Evolutionary conservation across 2,888 invertebrate genomes (phyloP).

Genomic region (Azorinus chamasolen): DNA sequence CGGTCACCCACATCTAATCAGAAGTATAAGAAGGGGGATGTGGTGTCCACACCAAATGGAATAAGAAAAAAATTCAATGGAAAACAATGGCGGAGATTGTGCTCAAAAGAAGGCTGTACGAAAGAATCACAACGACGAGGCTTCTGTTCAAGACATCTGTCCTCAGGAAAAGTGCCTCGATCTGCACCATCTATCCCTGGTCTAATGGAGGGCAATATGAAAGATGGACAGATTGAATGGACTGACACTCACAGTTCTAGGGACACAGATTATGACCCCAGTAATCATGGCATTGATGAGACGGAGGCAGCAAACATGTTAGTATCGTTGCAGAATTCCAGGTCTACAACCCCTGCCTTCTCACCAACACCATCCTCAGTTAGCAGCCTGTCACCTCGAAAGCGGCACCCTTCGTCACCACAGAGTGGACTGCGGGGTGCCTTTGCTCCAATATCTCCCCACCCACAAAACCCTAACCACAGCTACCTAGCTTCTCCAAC

Average conservation of each 20-base stretch:
- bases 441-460: constrained; percentile 93
- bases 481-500: constrained; percentile 79
- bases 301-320: constrained; percentile 99
- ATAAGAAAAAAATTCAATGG: constrained; percentile 99
- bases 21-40: constrained; percentile 94
- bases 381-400: constrained; percentile 55
- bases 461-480: constrained; percentile 79
- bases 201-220: constrained; percentile 83
- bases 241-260: constrained; percentile 93
- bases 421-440: constrained; percentile 91
- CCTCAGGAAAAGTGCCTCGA: constrained; percentile 90
- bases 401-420: constrained; percentile 80
- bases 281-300: constrained; percentile 89
- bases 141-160: constrained; percentile 97
- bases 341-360: constrained; percentile 96
- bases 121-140: constrained; percentile 99
- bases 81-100: constrained; percentile 99
- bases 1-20: constrained; percentile 81
- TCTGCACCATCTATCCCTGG: constrained; percentile 79
- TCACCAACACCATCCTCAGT: constrained; percentile 80
- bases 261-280: constrained; percentile 91
- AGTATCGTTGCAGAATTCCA: constrained; percentile 96
- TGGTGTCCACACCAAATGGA: constrained; percentile 96
- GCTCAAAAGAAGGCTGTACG: constrained; percentile 97
- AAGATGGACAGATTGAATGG: constrained; percentile 89